A percentile compares a stretch with the other conserved stretches of the same genome.
Conservation (phyloP, 2,888 invertebrate species). For the Chalcis sispes region DNA sequence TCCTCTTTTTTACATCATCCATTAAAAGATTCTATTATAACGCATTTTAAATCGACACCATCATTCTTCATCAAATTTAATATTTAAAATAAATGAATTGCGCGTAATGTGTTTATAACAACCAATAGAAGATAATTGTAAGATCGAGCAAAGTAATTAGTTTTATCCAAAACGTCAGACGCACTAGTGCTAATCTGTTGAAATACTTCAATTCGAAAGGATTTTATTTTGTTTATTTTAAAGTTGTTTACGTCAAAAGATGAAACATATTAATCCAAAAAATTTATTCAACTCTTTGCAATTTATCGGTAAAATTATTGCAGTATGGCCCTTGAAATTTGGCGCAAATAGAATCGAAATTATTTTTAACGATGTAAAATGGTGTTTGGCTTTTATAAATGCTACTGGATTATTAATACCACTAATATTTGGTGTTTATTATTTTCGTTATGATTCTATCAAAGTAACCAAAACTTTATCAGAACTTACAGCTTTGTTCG, state of each 20-base stretch:
- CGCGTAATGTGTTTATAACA: conserved; percentile 18
- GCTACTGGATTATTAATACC: conserved; percentile 60
- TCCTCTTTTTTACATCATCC: too few relatives aligned
- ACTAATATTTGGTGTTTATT: conserved; percentile 60
- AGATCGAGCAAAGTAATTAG: background rate
- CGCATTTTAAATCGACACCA: too few relatives aligned
- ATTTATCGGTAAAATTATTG: conserved; percentile 60
- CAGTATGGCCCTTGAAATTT: conserved; percentile 63
- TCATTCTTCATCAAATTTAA: background rate
- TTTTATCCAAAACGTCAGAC: background rate
- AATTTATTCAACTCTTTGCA: conserved; percentile 50
- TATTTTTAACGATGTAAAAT: conserved; percentile 58
- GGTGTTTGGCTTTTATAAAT: conserved; percentile 61
- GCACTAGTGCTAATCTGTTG: background rate
- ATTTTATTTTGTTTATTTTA: too few relatives aligned
- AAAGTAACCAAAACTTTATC: conserved; percentile 64
- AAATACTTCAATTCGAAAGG: too few relatives aligned
- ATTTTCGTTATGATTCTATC: conserved; percentile 59
- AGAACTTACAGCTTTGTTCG: conserved; percentile 63
- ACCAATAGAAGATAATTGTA: background rate
- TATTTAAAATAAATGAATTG: background rate
- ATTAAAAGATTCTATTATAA: too few relatives aligned
- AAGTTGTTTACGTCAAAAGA: too few relatives aligned
- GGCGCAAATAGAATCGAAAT: conserved; percentile 34
- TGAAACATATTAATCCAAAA: conserved; percentile 19